Base-by-base conservation (phyloP, 1,140 invertebrate genomes). In the Pseudomyrmex gracilis region DNA sequence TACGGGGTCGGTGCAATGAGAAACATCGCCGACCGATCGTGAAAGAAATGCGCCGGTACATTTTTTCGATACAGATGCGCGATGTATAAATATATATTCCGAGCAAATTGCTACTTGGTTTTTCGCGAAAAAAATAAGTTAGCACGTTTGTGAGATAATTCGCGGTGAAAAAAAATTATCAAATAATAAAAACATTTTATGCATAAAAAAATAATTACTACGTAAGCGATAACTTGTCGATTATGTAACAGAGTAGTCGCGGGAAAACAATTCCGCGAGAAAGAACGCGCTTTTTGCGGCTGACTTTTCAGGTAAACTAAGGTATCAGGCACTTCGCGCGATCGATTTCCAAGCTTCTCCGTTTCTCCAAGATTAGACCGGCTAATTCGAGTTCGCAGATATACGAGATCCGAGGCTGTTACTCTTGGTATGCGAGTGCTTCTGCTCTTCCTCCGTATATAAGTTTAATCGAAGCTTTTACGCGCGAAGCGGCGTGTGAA, bases 381-480 rank as follows among this genome's bases (percentile, higher is more conserved):
- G 66, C 76, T 71, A 80, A 80, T 80, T 80, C 76, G 53, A 34
- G 66, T 60, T 80, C 58, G 49, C 66, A 71, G 66, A 24, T 78
- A 80, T 70, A 68, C 64, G 43, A 49, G 53, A 71, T 47, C 34
- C 34, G 45, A 64, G 58, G 47, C 73, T 51, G 64, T 20, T 5
- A 34, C 34, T 34, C 34, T 34, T 7, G 34, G 34, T 34, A 34
- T 34, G 34, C 34, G 34, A 34, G 20, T 57, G 76, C 53, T 70
- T 34, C 76, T 43, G 51, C 47, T 70, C 64, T 78, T 78, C 43
- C 7, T n/a, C n/a, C 34, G 34, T 7, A 43, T 71, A 80, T 68
- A 80, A 80, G 66, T 80, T 80, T 80, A 80, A 80, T 80, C 66
- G 76, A 80, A 80, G 76, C 76, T 70, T 80, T 71, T 70, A 58